Evolutionary conservation across 2,113 vertebrate genomes (phyloP).

Genomic region (Sitta europaea): DNA sequence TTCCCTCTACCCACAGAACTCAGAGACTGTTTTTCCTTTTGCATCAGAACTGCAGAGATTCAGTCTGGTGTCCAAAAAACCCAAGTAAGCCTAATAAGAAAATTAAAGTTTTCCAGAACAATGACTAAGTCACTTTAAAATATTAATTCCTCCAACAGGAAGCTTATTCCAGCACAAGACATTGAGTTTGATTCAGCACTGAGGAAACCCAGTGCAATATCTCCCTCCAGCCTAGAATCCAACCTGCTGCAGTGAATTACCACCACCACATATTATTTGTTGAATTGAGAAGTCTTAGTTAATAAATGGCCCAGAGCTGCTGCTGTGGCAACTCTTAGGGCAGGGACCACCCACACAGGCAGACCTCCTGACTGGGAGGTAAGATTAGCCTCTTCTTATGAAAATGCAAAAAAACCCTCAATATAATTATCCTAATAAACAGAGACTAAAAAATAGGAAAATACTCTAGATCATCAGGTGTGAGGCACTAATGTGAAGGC

Average conservation of each 20-base stretch:
- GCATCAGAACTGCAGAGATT: not conserved
- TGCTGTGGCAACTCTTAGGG: not conserved
- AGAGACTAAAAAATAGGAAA: not conserved
- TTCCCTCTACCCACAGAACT: not conserved
- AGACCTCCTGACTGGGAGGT: not conserved
- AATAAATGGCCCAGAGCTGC: not conserved
- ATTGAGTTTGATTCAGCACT: not conserved
- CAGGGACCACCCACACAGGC: not conserved
- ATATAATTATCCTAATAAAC: not conserved
- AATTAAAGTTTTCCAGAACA: not conserved
- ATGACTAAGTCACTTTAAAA: not conserved
- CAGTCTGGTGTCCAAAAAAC: not conserved
- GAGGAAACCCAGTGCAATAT: not conserved
- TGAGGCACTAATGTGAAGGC: not conserved
- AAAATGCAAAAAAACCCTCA: not conserved
- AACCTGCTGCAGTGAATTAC: not conserved
- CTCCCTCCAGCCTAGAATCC: not conserved
- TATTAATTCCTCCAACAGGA: not conserved
- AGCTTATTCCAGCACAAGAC: not conserved
- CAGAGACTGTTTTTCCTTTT: not conserved
- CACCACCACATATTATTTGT: not conserved
- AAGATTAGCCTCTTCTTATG: not conserved
- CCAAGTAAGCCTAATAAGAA: not conserved
- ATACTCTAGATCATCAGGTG: not conserved
- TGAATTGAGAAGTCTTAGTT: not conserved